Evolutionary conservation across 2,797 vertebrate genomes (phyloP).

Genomic region (Sebastes ruberrimus): DNA sequence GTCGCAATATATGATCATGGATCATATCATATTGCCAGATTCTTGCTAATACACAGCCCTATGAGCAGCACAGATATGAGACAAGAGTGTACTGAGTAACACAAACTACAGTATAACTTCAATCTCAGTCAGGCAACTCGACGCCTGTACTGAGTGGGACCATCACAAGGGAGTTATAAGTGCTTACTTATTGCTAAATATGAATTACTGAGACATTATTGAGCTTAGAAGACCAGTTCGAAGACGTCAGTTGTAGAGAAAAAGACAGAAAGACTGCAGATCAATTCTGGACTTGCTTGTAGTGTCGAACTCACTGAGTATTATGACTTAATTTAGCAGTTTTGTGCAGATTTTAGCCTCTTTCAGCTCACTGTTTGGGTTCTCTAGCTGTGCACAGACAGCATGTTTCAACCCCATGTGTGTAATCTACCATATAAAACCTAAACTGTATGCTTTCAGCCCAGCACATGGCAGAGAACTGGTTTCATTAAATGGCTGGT

Average conservation of each 20-base stretch:
- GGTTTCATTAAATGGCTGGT: not conserved
- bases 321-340: not conserved
- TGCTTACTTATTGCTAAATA: not conserved
- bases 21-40: too few species aligned
- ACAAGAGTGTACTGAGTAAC: too few species aligned
- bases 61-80: too few species aligned
- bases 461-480: not conserved
- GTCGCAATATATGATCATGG: too few species aligned
- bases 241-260: not conserved
- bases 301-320: not conserved
- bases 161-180: not conserved
- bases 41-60: too few species aligned
- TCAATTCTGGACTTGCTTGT: not conserved
- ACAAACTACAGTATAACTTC: not conserved
- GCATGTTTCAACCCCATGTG: not conserved
- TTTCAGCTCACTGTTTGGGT: not conserved
- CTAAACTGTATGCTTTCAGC: not conserved
- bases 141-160: not conserved
- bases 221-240: not conserved
- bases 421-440: not conserved
- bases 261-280: not conserved
- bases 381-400: not conserved
- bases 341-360: not conserved
- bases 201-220: not conserved
- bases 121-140: not conserved